Evolutionary conservation across 2,113 vertebrate species (phyloP), one percentile per base, ranked within the genome.

Genomic region (Geococcyx californianus): DNA sequence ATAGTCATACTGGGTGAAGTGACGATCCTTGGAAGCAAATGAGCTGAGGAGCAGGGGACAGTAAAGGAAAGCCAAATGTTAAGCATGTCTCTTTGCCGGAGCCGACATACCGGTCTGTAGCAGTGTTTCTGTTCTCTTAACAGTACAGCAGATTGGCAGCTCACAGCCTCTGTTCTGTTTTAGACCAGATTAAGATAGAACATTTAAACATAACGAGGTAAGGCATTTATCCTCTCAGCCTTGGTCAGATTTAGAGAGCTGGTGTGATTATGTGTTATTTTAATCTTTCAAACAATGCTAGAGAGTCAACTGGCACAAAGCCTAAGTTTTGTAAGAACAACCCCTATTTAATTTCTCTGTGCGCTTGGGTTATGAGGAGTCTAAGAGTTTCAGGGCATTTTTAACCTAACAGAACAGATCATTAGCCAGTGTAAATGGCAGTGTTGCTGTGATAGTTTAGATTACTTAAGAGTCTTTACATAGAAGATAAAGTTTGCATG

Each of bases 181-280:
- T 83, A 91, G 94, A 89, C 82, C 89, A 92, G 70, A 68, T 87
- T 87, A 83, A 88, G 93, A 86, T n/a, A 84, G 69, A 91, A 66
- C 68, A 73, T 94, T 96, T 88, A 75, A 16, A 85, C 38, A 4
- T 94, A 87, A 92, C 94, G 84, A 96, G 88, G 67, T 75, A 84
- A 83, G 81, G 45, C 73, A 91, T 92, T 97, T 91, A 95, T 95
- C 89, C 72, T 83, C 66, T 86, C 95, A 96, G 59, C 85, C 84
- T 55, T 67, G 79, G 77, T 91, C 84, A 84, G 94, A 76, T 96
- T 96, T 88, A 97, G 90, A 91, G 86, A 94, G 55, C 90, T 82
- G 33, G 67, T 84, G 68, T 69, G 86, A 87, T 92, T 75, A 19
- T 38, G 49, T 88, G 66, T 95, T 92, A 90, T 90, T 92, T 87